Evolutionary conservation across 1,140 invertebrate genomes (phyloP).

Genomic region (Trachymyrmex cornetzi): DNA sequence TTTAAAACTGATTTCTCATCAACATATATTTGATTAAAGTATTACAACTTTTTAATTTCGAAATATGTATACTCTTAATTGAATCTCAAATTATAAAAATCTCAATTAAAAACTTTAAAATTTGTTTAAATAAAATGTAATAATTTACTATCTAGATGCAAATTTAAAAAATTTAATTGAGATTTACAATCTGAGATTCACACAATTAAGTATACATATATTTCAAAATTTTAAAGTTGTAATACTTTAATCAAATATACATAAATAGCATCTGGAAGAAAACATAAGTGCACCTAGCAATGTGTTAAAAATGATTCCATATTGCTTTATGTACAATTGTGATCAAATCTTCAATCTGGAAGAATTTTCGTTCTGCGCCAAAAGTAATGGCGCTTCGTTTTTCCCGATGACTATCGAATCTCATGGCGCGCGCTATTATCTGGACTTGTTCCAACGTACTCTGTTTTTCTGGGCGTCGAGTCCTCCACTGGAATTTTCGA

Average conservation of each 20-base stretch:
- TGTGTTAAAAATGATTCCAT: background rate
- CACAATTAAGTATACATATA: no score
- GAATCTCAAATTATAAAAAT: constrained; percentile 1
- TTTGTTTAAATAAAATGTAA: background rate
- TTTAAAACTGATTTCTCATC: background rate
- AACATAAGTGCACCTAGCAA: background rate
- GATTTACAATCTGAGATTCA: no score
- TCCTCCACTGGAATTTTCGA: constrained; percentile 54
- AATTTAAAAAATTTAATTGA: no score
- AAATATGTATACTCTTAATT: background rate
- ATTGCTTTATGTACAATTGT: background rate
- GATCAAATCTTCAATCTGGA: constrained; percentile 31
- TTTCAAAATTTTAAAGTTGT: no score
- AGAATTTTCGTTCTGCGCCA: constrained; percentile 49
- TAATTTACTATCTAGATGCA: no score
- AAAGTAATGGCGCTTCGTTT: constrained; percentile 27
- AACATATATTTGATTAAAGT: background rate
- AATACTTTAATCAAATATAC: no score
- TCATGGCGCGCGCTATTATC: constrained; percentile 9
- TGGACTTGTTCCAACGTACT: constrained; percentile 57
- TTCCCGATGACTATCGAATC: constrained; percentile 34
- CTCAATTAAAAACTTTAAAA: background rate
- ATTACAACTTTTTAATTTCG: background rate
- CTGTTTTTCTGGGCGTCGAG: constrained; percentile 40
- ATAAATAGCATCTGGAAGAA: background rate